Evolutionary conservation across 2,888 invertebrate genomes (phyloP).

Genomic region (Agonopterix arenella): DNA sequence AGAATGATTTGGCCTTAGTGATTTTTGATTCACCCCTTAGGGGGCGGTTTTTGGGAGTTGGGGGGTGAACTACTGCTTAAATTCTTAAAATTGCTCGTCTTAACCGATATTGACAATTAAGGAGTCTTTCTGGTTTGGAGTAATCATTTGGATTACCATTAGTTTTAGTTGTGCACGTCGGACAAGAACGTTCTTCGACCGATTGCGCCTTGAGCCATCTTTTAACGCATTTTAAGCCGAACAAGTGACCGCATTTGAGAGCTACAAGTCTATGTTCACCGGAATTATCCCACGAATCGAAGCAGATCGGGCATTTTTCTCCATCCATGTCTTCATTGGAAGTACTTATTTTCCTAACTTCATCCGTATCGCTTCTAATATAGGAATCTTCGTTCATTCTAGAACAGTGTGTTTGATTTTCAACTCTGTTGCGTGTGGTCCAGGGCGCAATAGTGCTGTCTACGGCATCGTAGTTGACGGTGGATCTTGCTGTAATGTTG

Average conservation of each 20-base stretch:
- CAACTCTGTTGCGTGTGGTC: neutral
- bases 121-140: too few relatives aligned
- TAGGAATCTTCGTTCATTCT: neutral
- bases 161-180: constrained; percentile 90
- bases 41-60: too few relatives aligned
- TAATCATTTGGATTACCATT: too few relatives aligned
- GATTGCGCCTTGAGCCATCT: constrained; percentile 81
- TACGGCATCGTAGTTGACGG: constrained; percentile 12
- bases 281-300: constrained; percentile 91
- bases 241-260: constrained; percentile 94
- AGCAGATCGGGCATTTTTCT: constrained; percentile 89
- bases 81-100: too few relatives aligned
- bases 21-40: too few relatives aligned
- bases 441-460: neutral
- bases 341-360: constrained; percentile 39
- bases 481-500: constrained; percentile 5
- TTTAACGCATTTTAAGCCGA: constrained; percentile 88
- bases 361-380: constrained; percentile 10
- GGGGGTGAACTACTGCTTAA: too few relatives aligned
- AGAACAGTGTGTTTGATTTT: neutral
- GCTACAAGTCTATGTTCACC: constrained; percentile 91
- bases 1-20: too few relatives aligned
- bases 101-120: too few relatives aligned
- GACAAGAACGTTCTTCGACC: constrained; percentile 82
- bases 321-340: constrained; percentile 55